A percentile compares a stretch with the other conserved stretches of the same genome.
These are phyloP conservation scores for Mythimna loreyi DNA, from an alignment of 2,888 invertebrate species.

Conservation along the genomic window DNA sequence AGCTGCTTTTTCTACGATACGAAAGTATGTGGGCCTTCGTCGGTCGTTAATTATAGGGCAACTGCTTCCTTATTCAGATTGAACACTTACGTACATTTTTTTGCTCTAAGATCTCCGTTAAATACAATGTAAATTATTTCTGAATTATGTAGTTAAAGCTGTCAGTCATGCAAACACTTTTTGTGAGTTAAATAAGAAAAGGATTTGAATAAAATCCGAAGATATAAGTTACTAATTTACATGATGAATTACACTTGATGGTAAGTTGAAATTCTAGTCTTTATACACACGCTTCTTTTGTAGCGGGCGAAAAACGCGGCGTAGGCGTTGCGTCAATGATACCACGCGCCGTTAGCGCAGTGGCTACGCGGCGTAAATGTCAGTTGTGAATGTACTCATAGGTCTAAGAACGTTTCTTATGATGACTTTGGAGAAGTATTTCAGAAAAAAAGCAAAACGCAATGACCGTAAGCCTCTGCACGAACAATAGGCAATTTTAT, in stretches of 20 bases:
- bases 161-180: constrained; percentile 55
- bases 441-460: not conserved
- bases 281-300: not conserved
- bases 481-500: constrained; percentile 57
- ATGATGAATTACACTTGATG: constrained; percentile 43
- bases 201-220: constrained; percentile 23
- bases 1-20: constrained; percentile 80
- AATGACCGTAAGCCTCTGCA: constrained; percentile 14
- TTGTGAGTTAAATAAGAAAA: constrained; percentile 6
- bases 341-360: no score
- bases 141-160: constrained; percentile 35
- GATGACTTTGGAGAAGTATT: constrained; percentile 3
- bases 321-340: not conserved
- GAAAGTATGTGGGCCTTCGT: constrained; percentile 81
- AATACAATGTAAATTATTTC: constrained; percentile 35
- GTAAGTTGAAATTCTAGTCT: constrained; percentile 33
- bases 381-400: not conserved
- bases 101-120: constrained; percentile 47
- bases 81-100: constrained; percentile 53
- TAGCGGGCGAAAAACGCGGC: not conserved
- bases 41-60: constrained; percentile 83
- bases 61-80: constrained; percentile 77
- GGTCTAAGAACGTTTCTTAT: not conserved
- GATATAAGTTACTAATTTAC: constrained; percentile 14
- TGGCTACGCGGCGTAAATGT: not conserved